Base-by-base conservation (phyloP, 2,888 invertebrate species). In the Hololepta plana region DNA sequence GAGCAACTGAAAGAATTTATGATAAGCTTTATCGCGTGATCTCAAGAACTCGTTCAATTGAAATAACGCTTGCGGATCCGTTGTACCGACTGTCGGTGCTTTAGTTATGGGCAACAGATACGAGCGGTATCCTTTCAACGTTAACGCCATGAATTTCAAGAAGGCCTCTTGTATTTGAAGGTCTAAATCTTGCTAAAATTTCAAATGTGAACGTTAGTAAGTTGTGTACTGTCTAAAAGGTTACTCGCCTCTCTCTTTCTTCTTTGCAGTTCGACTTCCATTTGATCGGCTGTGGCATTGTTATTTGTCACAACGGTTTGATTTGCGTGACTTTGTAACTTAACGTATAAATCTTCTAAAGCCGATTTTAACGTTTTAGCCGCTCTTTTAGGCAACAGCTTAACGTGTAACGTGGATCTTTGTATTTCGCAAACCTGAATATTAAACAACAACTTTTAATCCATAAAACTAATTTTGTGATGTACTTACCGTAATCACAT, bases 81-180 rank as follows among this genome's bases (percentile, higher is more conserved):
- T 96, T 0, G 93, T 85, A 1, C 88, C 85, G 12, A 84, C 74
- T 0, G 85, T 85, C 0, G 95, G 95, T 4, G 87, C 87, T 51
- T 82, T 81, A 0, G 84, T 90, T 30, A 96, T 91, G 2, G 95
- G 95, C 40, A 87, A 67, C 32, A 96, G 64, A 51, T 70, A 88
- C 29, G 72, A 64, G 28, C 85, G 67, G 53, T 95, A 96, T 0
- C 91, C 93, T 47, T 82, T 84, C 34, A 96, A 55, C 30, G 91
- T 79, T 22, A 76, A 68, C 7, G 88, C 87, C 81, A 90, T 96
- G 49, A 93, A 98, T 28, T 87, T 72, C 14, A 98, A 62, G 53
- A 96, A 98, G 4, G 91, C 88, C 53, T 98, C 96, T 58, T 96
- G 95, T 35, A 98, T 95, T 53, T 85, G 80, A 39, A 88, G 60